Evolutionary conservation across 2,797 vertebrate species (phyloP).

Genomic region (Molossus alvarezi): DNA sequence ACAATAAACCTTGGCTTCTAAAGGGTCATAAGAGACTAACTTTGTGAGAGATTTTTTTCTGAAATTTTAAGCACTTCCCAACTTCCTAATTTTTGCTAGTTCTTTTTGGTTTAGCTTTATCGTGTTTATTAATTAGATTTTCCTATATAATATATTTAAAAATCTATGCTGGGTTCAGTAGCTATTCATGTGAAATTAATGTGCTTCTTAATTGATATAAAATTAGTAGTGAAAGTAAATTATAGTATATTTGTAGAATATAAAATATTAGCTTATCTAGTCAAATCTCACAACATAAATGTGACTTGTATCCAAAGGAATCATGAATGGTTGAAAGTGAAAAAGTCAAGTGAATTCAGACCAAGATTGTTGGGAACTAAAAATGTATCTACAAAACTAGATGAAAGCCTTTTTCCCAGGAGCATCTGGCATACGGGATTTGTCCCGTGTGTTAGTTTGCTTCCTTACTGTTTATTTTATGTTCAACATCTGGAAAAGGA

Average conservation of each 20-base stretch:
- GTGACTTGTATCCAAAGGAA: slow-evolving; percentile 34
- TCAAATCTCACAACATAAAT: not conserved
- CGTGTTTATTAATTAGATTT: slow-evolving; percentile 19
- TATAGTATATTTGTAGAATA: not conserved
- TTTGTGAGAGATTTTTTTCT: not conserved
- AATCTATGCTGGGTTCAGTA: not conserved
- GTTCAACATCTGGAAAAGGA: not conserved
- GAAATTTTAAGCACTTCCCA: slow-evolving; percentile 34
- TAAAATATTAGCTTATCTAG: slow-evolving; percentile 5
- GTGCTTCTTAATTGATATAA: not conserved
- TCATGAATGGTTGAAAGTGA: not conserved
- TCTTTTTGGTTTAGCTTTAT: slow-evolving; percentile 40
- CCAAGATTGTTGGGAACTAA: not conserved
- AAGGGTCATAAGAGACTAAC: not conserved
- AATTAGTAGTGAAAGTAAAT: slow-evolving; percentile 32
- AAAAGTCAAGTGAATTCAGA: slow-evolving; percentile 4
- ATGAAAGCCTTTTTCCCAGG: not conserved
- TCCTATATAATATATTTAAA: not conserved
- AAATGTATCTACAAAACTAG: slow-evolving; percentile 3
- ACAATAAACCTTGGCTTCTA: not conserved
- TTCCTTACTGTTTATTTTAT: not conserved
- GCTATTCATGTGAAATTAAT: not conserved
- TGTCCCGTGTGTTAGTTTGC: not conserved
- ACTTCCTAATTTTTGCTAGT: slow-evolving; percentile 17
- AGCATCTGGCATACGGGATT: not conserved